Evolutionary conservation across 2,888 invertebrate genomes (phyloP).

Genomic region (Campoplex capitator): DNA sequence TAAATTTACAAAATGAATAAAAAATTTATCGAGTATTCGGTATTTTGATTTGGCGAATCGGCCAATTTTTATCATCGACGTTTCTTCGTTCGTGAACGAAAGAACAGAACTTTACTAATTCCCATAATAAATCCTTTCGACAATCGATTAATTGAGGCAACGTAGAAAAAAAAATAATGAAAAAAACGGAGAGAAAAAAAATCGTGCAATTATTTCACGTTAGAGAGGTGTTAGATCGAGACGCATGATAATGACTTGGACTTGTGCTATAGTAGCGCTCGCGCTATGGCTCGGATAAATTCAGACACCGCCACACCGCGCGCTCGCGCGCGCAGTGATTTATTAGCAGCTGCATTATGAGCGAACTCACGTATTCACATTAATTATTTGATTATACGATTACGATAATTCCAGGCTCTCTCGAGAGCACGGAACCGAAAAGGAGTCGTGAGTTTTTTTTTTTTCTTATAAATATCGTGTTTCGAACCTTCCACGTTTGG

Average conservation of each 20-base stretch:
- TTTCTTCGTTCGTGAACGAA: background rate
- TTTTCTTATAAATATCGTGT: background rate
- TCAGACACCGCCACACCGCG: slow-evolving; percentile 23
- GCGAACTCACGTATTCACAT: slow-evolving; percentile 68
- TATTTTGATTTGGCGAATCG: background rate
- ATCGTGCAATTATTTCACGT: slow-evolving; percentile 56
- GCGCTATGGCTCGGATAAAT: slow-evolving; percentile 22
- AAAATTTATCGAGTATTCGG: background rate
- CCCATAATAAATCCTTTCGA: slow-evolving; percentile 22
- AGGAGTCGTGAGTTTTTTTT: slow-evolving; percentile 29
- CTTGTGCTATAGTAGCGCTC: slow-evolving; percentile 26
- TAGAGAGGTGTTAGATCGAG: slow-evolving; percentile 48
- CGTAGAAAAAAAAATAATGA: background rate
- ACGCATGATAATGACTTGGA: slow-evolving; percentile 54
- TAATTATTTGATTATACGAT: slow-evolving; percentile 69
- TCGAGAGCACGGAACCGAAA: slow-evolving; percentile 29
- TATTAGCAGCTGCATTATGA: slow-evolving; percentile 67
- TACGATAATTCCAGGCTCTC: slow-evolving; percentile 53
- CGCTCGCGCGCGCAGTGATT: slow-evolving; percentile 52
- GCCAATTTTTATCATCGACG: background rate
- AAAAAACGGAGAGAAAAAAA: slow-evolving; percentile 11
- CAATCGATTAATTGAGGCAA: slow-evolving; percentile 14
- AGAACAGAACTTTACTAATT: slow-evolving; percentile 2
- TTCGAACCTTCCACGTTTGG: background rate
- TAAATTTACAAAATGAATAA: background rate